Conservation (phyloP, 2,797 vertebrate genomes). For the Pantherophis alleghaniensis region DNA sequence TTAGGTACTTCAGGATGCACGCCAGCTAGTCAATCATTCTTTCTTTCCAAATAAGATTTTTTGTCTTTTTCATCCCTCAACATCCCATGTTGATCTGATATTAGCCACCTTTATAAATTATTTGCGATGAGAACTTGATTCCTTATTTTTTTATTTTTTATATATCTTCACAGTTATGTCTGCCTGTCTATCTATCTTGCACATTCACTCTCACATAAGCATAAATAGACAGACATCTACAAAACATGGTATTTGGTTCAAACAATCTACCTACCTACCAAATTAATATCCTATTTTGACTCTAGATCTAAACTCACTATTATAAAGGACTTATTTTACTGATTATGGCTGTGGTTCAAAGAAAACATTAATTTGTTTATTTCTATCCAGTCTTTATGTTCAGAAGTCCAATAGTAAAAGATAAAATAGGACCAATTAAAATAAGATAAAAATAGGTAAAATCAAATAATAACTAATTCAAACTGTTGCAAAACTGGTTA, state of each 20-base stretch:
- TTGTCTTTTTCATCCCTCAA: background rate
- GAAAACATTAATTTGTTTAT: background rate
- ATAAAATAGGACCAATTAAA: background rate
- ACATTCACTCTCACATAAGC: background rate
- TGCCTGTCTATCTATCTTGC: background rate
- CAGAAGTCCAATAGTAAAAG: background rate
- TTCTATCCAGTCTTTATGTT: background rate
- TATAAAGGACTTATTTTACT: background rate
- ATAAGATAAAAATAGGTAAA: background rate
- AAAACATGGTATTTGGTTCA: background rate
- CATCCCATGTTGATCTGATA: background rate
- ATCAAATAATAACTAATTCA: background rate
- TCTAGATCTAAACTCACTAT: background rate
- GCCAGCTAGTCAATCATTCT: background rate
- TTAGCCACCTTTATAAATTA: background rate
- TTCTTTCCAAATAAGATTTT: background rate
- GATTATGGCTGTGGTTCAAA: background rate
- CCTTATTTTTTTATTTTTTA: background rate
- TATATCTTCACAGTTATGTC: background rate
- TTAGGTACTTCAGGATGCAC: background rate
- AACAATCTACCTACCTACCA: background rate
- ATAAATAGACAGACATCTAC: background rate
- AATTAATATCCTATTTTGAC: background rate
- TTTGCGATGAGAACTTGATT: background rate
- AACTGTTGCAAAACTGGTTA: background rate